Evolutionary conservation across 2,888 invertebrate genomes (phyloP).

Genomic region (Parapristionchus giblindavisi): DNA sequence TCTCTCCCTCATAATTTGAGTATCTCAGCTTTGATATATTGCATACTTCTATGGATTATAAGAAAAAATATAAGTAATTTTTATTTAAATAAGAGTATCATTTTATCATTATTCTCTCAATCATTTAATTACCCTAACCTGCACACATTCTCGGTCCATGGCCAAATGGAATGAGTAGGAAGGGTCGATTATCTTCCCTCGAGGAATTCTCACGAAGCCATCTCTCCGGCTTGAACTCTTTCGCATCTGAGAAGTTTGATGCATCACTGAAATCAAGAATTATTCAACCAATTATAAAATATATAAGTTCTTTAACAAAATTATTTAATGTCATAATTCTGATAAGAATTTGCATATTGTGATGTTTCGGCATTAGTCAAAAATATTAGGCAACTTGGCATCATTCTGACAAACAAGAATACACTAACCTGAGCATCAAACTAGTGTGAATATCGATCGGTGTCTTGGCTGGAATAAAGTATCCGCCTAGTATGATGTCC

Average conservation of each 20-base stretch:
- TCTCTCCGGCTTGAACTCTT: slow-evolving; percentile 76
- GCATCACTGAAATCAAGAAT: slow-evolving; percentile 1
- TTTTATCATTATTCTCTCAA: not conserved
- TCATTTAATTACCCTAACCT: slow-evolving; percentile 67
- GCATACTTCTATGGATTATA: no score
- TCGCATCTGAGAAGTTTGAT: slow-evolving; percentile 21
- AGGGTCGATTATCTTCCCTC: slow-evolving; percentile 71
- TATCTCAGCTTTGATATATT: no score
- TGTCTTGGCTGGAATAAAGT: slow-evolving; percentile 80
- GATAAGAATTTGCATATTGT: no score
- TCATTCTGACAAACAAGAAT: no score
- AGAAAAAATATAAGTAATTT: no score
- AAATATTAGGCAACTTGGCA: no score
- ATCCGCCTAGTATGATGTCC: slow-evolving; percentile 80
- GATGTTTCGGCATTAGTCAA: no score
- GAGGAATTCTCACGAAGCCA: slow-evolving; percentile 77
- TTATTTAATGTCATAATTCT: no score
- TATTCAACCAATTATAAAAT: not conserved
- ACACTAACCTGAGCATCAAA: slow-evolving; percentile 48
- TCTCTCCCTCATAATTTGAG: no score
- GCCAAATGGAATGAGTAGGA: slow-evolving; percentile 74
- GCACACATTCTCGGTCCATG: slow-evolving; percentile 75
- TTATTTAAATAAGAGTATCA: no score
- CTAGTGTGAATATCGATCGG: slow-evolving; percentile 63
- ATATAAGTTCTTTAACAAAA: not conserved